These are phyloP conservation scores for Anthophora plumipes DNA, from an alignment of 2,888 invertebrate genomes.

Conservation along the genomic window DNA sequence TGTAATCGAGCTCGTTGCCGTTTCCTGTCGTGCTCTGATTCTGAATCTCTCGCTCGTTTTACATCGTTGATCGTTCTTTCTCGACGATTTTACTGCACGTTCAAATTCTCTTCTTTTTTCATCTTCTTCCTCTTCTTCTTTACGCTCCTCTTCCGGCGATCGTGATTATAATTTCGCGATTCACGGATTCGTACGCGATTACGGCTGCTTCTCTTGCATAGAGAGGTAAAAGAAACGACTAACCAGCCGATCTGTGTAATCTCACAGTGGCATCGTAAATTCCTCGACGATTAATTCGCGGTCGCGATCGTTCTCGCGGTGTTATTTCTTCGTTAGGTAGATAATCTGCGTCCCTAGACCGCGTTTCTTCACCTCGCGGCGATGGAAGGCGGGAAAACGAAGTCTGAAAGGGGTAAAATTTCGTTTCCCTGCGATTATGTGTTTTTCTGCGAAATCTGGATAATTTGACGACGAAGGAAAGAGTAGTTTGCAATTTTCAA, in stretches of 20 bases:
- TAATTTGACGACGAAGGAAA: too few species aligned
- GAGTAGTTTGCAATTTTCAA: too few species aligned
- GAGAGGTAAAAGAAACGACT: neutral
- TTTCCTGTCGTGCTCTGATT: neutral
- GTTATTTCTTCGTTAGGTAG: slow-evolving; percentile 4
- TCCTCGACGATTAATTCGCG: slow-evolving; percentile 26
- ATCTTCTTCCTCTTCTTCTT: neutral
- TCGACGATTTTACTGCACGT: too few species aligned
- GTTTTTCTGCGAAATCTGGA: too few species aligned
- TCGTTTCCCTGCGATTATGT: too few species aligned
- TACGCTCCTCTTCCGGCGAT: too few species aligned
- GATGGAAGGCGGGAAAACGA: too few species aligned
- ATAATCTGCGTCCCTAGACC: neutral
- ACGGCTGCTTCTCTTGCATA: neutral
- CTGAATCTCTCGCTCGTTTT: neutral
- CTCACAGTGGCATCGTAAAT: slow-evolving; percentile 10
- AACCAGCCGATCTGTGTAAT: slow-evolving; percentile 9
- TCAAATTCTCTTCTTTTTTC: neutral
- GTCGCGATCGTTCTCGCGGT: neutral
- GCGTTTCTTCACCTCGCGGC: too few species aligned
- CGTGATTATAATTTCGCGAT: slow-evolving; percentile 19
- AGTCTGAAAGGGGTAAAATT: too few species aligned
- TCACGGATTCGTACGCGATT: neutral
- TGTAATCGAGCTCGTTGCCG: neutral
- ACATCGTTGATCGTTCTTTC: too few species aligned